Percentiles rank a stretch among this genome's conserved stretches.
These are phyloP conservation scores for Haemorhous mexicanus DNA, from an alignment of 2,113 vertebrate genomes.

Conservation along the genomic window DNA sequence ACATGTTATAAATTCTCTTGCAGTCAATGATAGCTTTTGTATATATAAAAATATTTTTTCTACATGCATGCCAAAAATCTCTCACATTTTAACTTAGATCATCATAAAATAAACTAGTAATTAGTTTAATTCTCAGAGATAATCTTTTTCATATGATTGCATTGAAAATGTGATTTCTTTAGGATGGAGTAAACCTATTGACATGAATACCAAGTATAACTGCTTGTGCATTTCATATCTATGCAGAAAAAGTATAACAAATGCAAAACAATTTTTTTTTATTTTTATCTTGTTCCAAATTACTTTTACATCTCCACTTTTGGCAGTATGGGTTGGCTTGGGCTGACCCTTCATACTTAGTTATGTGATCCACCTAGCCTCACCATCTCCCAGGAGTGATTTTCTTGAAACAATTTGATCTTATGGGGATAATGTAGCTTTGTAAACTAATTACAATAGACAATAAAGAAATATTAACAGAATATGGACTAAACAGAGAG, in stretches of 20 bases:
- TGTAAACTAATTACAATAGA: neutral
- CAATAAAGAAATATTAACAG: neutral
- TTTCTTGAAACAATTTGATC: neutral
- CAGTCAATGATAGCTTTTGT: neutral
- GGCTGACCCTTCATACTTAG: neutral
- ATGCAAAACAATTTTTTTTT: neutral
- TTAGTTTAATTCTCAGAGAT: neutral
- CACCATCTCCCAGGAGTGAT: neutral
- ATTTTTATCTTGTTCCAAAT: neutral
- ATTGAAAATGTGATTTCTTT: neutral
- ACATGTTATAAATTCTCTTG: constrained; percentile 4
- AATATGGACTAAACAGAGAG: neutral
- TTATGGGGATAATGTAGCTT: neutral
- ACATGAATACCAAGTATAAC: neutral
- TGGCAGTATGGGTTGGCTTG: neutral
- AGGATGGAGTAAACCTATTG: neutral
- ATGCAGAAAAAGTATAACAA: neutral
- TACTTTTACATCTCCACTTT: neutral
- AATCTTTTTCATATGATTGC: neutral
- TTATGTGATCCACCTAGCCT: neutral
- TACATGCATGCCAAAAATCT: neutral
- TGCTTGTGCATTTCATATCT: neutral
- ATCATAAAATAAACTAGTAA: constrained; percentile 27
- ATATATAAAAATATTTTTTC: neutral
- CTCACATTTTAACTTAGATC: neutral